These are phyloP conservation scores for Oophaga sylvatica DNA, from an alignment of 2,797 vertebrate genomes.

Conservation along the genomic window DNA sequence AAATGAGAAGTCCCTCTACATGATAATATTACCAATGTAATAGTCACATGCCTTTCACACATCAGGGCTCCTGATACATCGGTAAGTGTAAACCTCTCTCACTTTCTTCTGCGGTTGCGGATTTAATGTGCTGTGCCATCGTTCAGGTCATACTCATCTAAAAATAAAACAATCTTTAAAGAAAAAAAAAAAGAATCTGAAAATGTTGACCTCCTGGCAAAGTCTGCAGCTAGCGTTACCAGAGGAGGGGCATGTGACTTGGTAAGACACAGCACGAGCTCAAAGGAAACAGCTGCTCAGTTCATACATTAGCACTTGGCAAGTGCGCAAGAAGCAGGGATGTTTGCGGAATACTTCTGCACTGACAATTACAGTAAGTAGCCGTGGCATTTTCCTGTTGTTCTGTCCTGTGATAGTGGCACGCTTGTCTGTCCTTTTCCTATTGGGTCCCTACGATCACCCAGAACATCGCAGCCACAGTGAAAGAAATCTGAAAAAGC, in stretches of 20 bases:
- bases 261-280: slow-evolving; percentile 73
- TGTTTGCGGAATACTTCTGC: slow-evolving; percentile 72
- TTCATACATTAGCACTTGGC: slow-evolving; percentile 75
- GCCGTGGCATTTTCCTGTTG: slow-evolving; percentile 64
- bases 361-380: slow-evolving; percentile 75
- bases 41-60: neutral
- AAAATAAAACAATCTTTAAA: slow-evolving; percentile 36
- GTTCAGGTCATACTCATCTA: slow-evolving; percentile 22
- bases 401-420: neutral
- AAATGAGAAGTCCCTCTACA: neutral
- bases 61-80: neutral
- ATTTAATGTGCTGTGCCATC: neutral
- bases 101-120: neutral
- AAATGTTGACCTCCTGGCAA: slow-evolving; percentile 76
- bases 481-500: neutral
- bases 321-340: slow-evolving; percentile 74
- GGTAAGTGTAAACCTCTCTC: neutral
- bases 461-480: neutral
- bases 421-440: neutral
- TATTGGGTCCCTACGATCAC: neutral
- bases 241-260: slow-evolving; percentile 79
- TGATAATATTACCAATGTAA: neutral
- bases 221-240: slow-evolving; percentile 70
- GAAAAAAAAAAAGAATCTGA: slow-evolving; percentile 37
- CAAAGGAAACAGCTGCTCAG: slow-evolving; percentile 80